phyloP scores from a whole-genome alignment of 2,888 invertebrate species.

The Ceraclea dissimilis region DNA sequence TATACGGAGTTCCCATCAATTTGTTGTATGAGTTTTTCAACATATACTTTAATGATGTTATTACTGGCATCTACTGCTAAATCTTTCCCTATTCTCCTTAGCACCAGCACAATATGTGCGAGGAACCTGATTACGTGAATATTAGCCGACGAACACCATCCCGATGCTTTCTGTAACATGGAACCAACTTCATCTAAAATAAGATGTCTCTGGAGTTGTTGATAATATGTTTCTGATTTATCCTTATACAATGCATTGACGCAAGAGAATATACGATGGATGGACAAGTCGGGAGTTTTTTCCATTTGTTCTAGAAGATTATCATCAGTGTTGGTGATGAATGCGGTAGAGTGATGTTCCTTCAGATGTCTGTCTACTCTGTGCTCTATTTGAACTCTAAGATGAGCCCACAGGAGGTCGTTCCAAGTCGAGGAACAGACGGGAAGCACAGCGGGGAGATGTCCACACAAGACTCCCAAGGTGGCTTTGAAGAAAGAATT shows the following conservation, averaged over 20 bases:
- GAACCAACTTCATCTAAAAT: constrained; percentile 75
- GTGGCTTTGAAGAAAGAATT: constrained; percentile 56
- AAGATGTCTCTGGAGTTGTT: constrained; percentile 74
- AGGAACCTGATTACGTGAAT: constrained; percentile 66
- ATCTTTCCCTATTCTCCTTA: constrained; percentile 70
- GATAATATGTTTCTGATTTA: constrained; percentile 59
- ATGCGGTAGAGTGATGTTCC: constrained; percentile 43
- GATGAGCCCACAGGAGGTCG: constrained; percentile 20
- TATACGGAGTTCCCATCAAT: constrained; percentile 52
- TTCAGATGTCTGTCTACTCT: constrained; percentile 62
- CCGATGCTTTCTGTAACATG: constrained; percentile 62
- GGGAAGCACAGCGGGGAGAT: constrained; percentile 66
- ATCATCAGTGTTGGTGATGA: constrained; percentile 39
- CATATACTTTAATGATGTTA: constrained; percentile 67
- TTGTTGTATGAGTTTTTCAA: constrained; percentile 58
- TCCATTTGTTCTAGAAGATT: constrained; percentile 42
- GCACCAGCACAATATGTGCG: constrained; percentile 77
- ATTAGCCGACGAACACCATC: constrained; percentile 53
- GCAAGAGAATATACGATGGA: constrained; percentile 41
- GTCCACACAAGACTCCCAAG: constrained; percentile 75
- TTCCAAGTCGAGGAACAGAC: constrained; percentile 48
- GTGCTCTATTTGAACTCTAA: constrained; percentile 33
- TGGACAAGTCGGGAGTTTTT: constrained; percentile 36
- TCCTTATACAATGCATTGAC: constrained; percentile 44
- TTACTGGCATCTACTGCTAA: constrained; percentile 65